These are phyloP conservation scores for Oscheius sp. DNA, from an alignment of 2,888 invertebrate genomes.

Conservation along the genomic window DNA sequence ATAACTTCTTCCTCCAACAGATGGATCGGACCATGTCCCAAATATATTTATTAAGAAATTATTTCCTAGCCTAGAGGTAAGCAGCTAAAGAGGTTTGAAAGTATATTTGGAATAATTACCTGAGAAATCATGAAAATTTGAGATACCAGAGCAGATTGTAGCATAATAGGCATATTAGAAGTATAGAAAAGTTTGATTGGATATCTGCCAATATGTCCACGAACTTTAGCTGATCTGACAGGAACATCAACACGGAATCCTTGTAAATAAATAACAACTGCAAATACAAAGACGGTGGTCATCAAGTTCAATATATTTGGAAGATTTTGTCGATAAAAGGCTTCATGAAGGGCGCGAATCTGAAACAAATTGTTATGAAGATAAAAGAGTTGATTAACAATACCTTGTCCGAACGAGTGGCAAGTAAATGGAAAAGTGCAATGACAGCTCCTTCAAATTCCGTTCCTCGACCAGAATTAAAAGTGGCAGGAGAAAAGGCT, in stretches of 20 bases:
- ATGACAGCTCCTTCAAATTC: slow-evolving; percentile 99
- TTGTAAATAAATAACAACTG: slow-evolving; percentile 99
- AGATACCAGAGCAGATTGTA: slow-evolving; percentile 97
- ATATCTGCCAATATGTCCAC: slow-evolving; percentile 98
- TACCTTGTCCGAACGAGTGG: slow-evolving; percentile 92
- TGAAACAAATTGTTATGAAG: not conserved
- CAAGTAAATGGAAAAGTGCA: slow-evolving; percentile 95
- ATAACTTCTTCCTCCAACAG: slow-evolving; percentile 92
- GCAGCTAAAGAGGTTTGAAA: slow-evolving; percentile 77
- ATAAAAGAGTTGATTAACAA: not conserved
- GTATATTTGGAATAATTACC: slow-evolving; percentile 73
- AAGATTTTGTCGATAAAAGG: slow-evolving; percentile 97
- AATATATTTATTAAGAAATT: slow-evolving; percentile 95
- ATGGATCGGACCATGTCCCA: slow-evolving; percentile 94
- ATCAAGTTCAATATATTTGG: slow-evolving; percentile 98
- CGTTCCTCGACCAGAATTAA: slow-evolving; percentile 77
- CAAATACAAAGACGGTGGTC: slow-evolving; percentile 96
- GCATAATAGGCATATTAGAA: slow-evolving; percentile 98
- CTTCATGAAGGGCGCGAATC: slow-evolving; percentile 95
- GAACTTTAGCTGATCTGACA: slow-evolving; percentile 97
- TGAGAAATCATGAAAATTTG: slow-evolving; percentile 98
- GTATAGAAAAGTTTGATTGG: slow-evolving; percentile 99
- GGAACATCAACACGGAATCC: slow-evolving; percentile 99
- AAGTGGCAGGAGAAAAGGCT: slow-evolving; percentile 75
- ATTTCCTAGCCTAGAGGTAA: slow-evolving; percentile 95